Percentiles rank a stretch among this genome's conserved stretches.
phyloP scores from a whole-genome alignment of 2,113 vertebrate genomes.

The Shinisaurus crocodilurus region DNA sequence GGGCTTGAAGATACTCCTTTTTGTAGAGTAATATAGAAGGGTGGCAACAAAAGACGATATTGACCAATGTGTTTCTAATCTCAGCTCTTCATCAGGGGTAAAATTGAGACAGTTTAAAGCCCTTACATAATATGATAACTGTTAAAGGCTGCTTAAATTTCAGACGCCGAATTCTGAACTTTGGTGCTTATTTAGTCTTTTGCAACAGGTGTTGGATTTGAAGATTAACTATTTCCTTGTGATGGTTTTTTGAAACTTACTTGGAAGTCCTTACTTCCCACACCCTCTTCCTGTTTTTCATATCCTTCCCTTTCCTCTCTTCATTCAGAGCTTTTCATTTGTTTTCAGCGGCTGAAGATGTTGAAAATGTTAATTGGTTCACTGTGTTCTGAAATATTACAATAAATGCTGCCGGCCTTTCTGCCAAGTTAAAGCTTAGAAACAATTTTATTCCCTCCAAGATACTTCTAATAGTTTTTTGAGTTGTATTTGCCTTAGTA shows the following conservation, averaged over 20 bases:
- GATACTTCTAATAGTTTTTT: not conserved
- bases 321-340: not conserved
- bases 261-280: constrained; percentile 29
- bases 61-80: not conserved
- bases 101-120: not conserved
- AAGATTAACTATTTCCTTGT: not conserved
- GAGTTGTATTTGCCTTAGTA: not conserved
- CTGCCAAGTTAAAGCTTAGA: constrained; percentile 1
- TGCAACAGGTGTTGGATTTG: not conserved
- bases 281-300: constrained; percentile 53
- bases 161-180: not conserved
- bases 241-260: not conserved
- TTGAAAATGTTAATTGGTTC: constrained; percentile 40
- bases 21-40: not conserved
- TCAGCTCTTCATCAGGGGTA: not conserved
- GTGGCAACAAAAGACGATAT: not conserved
- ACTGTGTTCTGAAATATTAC: constrained; percentile 30
- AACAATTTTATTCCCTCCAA: not conserved
- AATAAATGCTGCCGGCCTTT: not conserved
- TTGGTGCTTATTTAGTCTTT: not conserved
- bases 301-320: not conserved
- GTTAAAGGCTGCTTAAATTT: not conserved
- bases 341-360: not conserved
- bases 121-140: not conserved
- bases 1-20: not conserved